These are phyloP conservation scores for Burhinus bistriatus DNA, from an alignment of 2,113 vertebrate genomes.

Conservation along the genomic window DNA sequence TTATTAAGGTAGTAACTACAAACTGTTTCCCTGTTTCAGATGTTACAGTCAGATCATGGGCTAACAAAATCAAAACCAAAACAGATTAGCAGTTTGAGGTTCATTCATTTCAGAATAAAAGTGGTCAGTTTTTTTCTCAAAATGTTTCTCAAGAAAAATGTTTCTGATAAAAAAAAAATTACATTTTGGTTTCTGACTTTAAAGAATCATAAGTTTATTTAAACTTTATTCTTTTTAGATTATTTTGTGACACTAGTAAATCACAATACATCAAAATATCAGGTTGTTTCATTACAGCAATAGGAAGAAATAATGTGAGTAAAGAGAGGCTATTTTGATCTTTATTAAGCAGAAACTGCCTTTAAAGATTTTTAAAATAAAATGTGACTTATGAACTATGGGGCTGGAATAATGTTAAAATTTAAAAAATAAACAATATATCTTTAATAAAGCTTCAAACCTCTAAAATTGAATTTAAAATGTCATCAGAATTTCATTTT, in stretches of 20 bases:
- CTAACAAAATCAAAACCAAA: neutral
- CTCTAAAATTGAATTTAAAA: neutral
- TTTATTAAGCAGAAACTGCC: neutral
- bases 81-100: neutral
- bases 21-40: neutral
- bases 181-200: neutral
- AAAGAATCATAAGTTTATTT: neutral
- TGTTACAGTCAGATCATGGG: neutral
- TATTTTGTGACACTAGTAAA: neutral
- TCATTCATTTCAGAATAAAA: neutral
- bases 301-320: neutral
- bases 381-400: neutral
- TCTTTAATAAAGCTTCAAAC: neutral
- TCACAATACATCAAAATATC: neutral
- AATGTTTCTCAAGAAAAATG: neutral
- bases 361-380: neutral
- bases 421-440: neutral
- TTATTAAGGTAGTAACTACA: neutral
- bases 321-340: neutral
- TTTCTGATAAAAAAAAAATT: neutral
- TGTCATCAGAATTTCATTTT: neutral
- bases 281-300: neutral
- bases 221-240: neutral
- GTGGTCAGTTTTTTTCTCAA: neutral
- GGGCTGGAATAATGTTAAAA: neutral